Base-by-base conservation (phyloP, 2,888 invertebrate genomes). In the Cyaniris semiargus region DNA sequence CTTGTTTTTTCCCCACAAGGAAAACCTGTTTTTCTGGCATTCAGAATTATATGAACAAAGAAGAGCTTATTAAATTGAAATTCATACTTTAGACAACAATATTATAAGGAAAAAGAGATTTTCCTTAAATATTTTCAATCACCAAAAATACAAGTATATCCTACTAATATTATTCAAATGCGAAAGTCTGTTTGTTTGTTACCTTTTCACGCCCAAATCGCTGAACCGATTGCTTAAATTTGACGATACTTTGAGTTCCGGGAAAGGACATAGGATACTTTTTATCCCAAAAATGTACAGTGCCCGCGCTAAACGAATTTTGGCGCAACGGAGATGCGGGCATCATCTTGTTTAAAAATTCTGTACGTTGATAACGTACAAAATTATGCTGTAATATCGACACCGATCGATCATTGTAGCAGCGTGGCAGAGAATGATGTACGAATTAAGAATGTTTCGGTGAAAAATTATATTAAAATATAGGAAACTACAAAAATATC, bases 381-480 rank as follows among this genome's bases (percentile, higher is more conserved):
- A 44, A 48, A 72, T 48, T 72, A 72, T 72, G 3, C 21, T 13
- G 15, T 13, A 72, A 72, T 23, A 23, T 23, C 21, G 44, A 21
- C 10, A 21, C 18, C 72, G 13, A 72, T 48, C 44, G 48, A 72
- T 72, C 48, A 72, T 21, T 71, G 23, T 72, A 48, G 72, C 23
- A 72, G 23, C n/a, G 72, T 5, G 48, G 21, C 23, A 15, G 10
- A 27, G 23, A 38, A 44, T 44, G 44, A 72, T 72, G 44, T 21
- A 72, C 23, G 72, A 38, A 18, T 13, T 72, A 44, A 21, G 8
- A 44, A 10, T 71, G 71, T 72, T 72, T 72, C n/a, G n/a, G 71
- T 23, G 21, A 18, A 71, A 71, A 38, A 38, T n/a, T 71, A 7
- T 7, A 7, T 34, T 7, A 1, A 34, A 34, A 34, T 34, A 34